Conservation (phyloP, 1,140 invertebrate species). For the Bombus superbus region DNA sequence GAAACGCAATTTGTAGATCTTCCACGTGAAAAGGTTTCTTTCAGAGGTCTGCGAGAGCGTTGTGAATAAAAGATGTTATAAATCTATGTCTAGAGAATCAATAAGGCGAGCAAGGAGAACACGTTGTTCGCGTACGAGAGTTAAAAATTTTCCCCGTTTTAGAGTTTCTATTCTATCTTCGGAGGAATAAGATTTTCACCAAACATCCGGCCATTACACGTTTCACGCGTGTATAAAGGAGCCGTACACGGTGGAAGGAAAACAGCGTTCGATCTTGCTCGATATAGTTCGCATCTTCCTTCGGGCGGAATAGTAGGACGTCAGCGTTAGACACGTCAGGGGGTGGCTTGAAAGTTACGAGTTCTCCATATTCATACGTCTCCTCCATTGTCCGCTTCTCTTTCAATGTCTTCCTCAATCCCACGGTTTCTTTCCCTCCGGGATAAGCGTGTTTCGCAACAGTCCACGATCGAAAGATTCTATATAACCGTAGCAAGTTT, state of each 20-base stretch:
- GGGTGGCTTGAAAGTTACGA: constrained; percentile 13
- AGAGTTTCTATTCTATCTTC: not conserved
- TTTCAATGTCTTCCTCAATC: constrained; percentile 39
- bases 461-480: not conserved
- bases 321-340: constrained; percentile 17
- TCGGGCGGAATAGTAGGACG: constrained; percentile 2
- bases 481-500: not conserved
- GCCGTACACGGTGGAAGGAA: not conserved
- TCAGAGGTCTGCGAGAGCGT: not conserved
- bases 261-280: not conserved
- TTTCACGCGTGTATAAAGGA: not conserved
- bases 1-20: not conserved
- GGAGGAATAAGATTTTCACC: not conserved
- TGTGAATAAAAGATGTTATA: not conserved
- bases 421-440: not conserved
- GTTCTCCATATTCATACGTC: constrained; percentile 47
- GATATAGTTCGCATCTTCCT: not conserved
- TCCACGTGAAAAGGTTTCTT: not conserved
- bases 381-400: constrained; percentile 32
- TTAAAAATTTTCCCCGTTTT: not conserved
- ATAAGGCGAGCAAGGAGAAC: not conserved
- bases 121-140: not conserved
- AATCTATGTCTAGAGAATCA: not conserved
- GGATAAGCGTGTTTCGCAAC: constrained; percentile 1
- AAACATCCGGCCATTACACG: not conserved